Conservation (phyloP, 1,140 invertebrate genomes). For the Magallana ariakensis region DNA sequence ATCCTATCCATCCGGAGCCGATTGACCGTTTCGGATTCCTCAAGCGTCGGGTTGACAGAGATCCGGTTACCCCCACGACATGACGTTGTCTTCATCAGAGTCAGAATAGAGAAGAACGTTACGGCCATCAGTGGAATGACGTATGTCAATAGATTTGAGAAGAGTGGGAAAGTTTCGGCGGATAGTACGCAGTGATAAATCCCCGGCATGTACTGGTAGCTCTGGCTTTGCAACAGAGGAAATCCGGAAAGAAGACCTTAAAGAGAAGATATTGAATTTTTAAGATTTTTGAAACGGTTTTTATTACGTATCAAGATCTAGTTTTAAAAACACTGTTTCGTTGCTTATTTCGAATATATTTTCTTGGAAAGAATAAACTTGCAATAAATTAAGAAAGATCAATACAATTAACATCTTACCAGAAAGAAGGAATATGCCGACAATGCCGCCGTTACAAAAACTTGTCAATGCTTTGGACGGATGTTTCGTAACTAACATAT, state of each 20-base stretch:
- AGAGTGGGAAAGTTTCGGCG: slow-evolving; percentile 2
- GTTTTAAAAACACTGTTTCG: too few species aligned
- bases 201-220: slow-evolving; percentile 25
- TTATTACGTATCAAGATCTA: too few species aligned
- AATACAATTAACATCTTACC: not conserved
- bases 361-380: too few species aligned
- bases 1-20: not conserved
- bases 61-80: not conserved
- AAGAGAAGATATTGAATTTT: not conserved
- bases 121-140: slow-evolving; percentile 21
- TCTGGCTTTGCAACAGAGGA: slow-evolving; percentile 9
- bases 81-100: slow-evolving; percentile 28
- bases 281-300: too few species aligned
- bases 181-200: not conserved
- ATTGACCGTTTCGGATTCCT: not conserved
- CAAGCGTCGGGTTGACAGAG: not conserved
- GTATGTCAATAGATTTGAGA: slow-evolving; percentile 5
- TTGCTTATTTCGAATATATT: too few species aligned
- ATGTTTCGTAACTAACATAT: slow-evolving; percentile 14
- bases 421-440: slow-evolving; percentile 7
- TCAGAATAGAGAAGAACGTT: slow-evolving; percentile 1
- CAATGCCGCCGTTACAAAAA: slow-evolving; percentile 11
- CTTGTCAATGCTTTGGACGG: not conserved
- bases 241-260: slow-evolving; percentile 23
- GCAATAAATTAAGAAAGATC: too few species aligned